A percentile compares a stretch with the other conserved stretches of the same genome.
Evolutionary conservation across 1,140 invertebrate genomes (phyloP).

Genomic region (Dermatophagoides farinae): DNA sequence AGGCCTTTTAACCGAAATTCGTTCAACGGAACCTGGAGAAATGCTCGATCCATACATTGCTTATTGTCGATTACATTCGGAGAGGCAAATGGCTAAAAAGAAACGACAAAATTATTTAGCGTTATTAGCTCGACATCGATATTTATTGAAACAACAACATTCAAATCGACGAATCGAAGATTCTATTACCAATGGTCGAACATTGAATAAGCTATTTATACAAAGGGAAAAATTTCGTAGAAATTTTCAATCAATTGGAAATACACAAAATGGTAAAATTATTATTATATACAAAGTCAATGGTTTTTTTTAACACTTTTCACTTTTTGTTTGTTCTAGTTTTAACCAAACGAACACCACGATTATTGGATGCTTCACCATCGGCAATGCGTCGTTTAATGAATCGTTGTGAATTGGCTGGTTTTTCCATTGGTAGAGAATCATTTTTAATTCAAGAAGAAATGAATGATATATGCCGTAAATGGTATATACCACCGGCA

Average conservation of each 20-base stretch:
- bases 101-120: constrained; percentile 67
- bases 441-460: constrained; percentile 36
- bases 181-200: constrained; percentile 21
- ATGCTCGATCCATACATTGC: constrained; percentile 83
- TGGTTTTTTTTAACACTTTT: not conserved
- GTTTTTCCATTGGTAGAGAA: constrained; percentile 25
- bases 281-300: too few relatives aligned
- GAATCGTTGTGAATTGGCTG: constrained; percentile 71
- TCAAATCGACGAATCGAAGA: constrained; percentile 29
- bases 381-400: constrained; percentile 61
- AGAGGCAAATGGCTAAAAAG: constrained; percentile 25
- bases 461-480: constrained; percentile 60
- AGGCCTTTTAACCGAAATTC: constrained; percentile 69
- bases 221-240: not conserved
- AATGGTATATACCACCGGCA: constrained; percentile 78
- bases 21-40: constrained; percentile 43
- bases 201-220: constrained; percentile 19
- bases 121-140: constrained; percentile 49
- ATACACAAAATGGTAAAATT: not conserved
- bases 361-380: constrained; percentile 67
- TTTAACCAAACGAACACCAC: constrained; percentile 63
- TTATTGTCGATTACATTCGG: constrained; percentile 53
- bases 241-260: not conserved
- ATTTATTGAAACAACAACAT: not conserved
- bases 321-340: constrained; percentile 16